Evolutionary conservation across 1,140 invertebrate species (phyloP).

Genomic region (Onthophagus taurus): DNA sequence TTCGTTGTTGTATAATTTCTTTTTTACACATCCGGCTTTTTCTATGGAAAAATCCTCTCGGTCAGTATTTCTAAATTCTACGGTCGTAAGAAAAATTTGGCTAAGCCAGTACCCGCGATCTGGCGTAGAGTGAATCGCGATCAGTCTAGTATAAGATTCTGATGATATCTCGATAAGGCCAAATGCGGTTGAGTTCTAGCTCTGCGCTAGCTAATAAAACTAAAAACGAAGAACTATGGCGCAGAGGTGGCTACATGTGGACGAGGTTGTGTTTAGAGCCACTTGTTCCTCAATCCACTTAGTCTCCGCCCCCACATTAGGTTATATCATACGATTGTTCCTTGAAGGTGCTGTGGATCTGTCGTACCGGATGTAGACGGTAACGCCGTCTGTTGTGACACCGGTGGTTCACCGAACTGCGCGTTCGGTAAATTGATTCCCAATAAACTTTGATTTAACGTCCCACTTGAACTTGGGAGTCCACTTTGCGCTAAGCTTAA

Average conservation of each 20-base stretch:
- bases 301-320: constrained; percentile 78
- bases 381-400: constrained; percentile 22
- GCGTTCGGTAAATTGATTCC: constrained; percentile 27
- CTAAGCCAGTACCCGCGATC: constrained; percentile 19
- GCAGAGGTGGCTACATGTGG: constrained; percentile 26
- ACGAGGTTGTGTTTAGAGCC: constrained; percentile 46
- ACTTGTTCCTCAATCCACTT: constrained; percentile 59
- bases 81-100: constrained; percentile 20
- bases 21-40: not conserved
- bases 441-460: constrained; percentile 16
- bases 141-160: constrained; percentile 29
- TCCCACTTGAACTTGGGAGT: constrained; percentile 41
- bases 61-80: not conserved
- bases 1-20: not conserved
- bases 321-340: constrained; percentile 87
- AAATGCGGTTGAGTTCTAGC: constrained; percentile 25
- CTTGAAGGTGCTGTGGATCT: constrained; percentile 69
- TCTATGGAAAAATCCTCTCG: not conserved
- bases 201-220: constrained; percentile 10
- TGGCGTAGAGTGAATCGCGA: constrained; percentile 20
- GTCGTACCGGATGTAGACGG: constrained; percentile 34
- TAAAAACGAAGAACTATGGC: constrained; percentile 6
- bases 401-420: constrained; percentile 17
- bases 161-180: constrained; percentile 30
- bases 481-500: constrained; percentile 39